phyloP scores from a whole-genome alignment of 2,113 vertebrate species.

The Eurystomus gularis region DNA sequence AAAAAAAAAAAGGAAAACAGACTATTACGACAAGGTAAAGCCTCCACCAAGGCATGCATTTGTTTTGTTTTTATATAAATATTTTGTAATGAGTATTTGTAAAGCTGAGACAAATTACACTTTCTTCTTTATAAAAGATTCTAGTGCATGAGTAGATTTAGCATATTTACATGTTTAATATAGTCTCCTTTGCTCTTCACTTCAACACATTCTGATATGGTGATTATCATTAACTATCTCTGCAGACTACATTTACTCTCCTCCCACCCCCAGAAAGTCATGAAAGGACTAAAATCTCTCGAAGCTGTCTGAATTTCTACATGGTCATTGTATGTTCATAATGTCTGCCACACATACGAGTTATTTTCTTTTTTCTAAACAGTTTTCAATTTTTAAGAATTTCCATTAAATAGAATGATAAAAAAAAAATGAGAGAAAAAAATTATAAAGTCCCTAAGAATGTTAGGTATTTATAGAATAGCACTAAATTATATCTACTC shows the following conservation, averaged over 20 bases:
- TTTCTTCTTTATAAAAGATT: neutral
- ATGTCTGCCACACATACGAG: neutral
- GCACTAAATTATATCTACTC: neutral
- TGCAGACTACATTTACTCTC: neutral
- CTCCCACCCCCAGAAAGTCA: neutral
- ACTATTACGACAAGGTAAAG: neutral
- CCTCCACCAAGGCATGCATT: neutral
- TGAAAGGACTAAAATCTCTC: neutral
- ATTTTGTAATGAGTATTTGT: neutral
- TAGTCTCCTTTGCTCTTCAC: neutral
- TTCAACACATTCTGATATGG: neutral
- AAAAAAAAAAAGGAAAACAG: neutral
- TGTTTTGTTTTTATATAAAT: neutral
- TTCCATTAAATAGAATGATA: neutral
- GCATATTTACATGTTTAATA: conserved; percentile 11
- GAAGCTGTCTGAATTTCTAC: neutral
- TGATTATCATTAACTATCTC: neutral
- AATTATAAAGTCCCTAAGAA: neutral
- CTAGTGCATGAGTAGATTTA: neutral
- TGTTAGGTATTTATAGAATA: neutral
- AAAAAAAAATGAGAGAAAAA: neutral
- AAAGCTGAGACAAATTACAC: neutral
- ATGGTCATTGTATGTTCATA: neutral
- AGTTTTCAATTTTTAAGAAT: neutral
- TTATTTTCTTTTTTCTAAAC: neutral